Evolutionary conservation across 2,797 vertebrate genomes (phyloP).

Genomic region (Chaetophractus vellerosus): DNA sequence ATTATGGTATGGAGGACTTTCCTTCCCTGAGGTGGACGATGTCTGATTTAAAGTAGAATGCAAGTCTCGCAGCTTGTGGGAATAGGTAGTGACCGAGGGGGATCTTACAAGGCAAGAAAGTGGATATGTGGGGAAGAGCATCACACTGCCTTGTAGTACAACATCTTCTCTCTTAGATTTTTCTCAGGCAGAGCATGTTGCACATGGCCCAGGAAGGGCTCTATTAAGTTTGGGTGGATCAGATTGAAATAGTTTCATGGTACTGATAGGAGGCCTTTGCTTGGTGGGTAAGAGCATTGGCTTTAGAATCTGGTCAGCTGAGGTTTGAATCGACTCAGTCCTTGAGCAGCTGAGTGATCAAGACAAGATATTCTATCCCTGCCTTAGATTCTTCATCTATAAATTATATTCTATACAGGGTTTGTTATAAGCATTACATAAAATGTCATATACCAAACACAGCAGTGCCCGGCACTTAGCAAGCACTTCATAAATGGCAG

Average conservation of each 20-base stretch:
- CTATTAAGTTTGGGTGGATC: not conserved
- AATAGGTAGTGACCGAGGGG: not conserved
- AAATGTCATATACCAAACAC: not conserved
- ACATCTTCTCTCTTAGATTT: not conserved
- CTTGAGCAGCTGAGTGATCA: not conserved
- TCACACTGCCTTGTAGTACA: not conserved
- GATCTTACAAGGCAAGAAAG: not conserved
- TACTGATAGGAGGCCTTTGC: not conserved
- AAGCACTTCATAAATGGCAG: not conserved
- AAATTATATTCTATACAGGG: not conserved
- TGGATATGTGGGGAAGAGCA: not conserved
- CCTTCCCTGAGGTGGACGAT: not conserved
- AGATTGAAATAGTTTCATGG: not conserved
- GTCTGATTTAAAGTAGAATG: not conserved
- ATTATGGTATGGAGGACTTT: not conserved
- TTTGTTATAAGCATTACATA: not conserved
- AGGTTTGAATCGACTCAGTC: not conserved
- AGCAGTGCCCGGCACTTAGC: not conserved
- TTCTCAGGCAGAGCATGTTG: not conserved
- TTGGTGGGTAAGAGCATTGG: not conserved
- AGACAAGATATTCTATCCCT: not conserved
- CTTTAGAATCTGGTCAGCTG: not conserved
- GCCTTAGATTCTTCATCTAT: not conserved
- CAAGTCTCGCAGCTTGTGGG: not conserved
- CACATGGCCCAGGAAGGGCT: not conserved